Base-by-base conservation (phyloP, 2,113 vertebrate species). In the Xerus inauris region DNA sequence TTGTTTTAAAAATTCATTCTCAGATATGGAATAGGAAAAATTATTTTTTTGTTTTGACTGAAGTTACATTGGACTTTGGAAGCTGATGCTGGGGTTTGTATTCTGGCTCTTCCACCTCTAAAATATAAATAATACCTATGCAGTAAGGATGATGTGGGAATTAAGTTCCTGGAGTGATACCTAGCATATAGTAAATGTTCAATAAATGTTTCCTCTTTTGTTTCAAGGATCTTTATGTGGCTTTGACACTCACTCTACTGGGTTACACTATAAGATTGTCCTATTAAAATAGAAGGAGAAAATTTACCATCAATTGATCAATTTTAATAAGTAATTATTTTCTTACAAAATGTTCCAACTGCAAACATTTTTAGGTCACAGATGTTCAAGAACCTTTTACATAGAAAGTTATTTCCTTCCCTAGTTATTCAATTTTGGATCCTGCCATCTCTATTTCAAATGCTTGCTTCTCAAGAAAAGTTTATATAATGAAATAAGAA, bases 371-470 rank as follows among this genome's bases (percentile, higher is more conserved):
- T 92, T 83, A 73, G 47, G 28, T 90, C 35, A 73, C 9, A 79
- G 6, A 65, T 73, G 65, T 35, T 82, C 45, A 87, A 94, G 72
- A 54, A 77, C 16, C 10, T 69, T 64, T 81, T 90, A 92, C 65
- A 89, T 87, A 88, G 35, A 76, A 76, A 80, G 42, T 81, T 57
- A 45, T 67, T 91, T 89, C 42, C 47, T 82, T 95, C 17, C 38
- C 9, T 67, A 89, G 86, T 64, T 77, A 67, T 77, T 94, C 75
- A 80, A 0, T 94, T 91, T 93, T 79, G 69, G n/a, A 79, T 83
- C 59, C 38, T 94, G 69, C 42, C 30, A 75, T 88, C 54, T 96
- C 71, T 94, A 51, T 89, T 97, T 97, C n/a, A 35, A 40, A 83
- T 71, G 38, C 38, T 85, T 92, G 20, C 84, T 88, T 94, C 75